These are phyloP conservation scores for Tetragonula clypearis DNA, from an alignment of 1,140 invertebrate genomes.

Conservation along the genomic window DNA sequence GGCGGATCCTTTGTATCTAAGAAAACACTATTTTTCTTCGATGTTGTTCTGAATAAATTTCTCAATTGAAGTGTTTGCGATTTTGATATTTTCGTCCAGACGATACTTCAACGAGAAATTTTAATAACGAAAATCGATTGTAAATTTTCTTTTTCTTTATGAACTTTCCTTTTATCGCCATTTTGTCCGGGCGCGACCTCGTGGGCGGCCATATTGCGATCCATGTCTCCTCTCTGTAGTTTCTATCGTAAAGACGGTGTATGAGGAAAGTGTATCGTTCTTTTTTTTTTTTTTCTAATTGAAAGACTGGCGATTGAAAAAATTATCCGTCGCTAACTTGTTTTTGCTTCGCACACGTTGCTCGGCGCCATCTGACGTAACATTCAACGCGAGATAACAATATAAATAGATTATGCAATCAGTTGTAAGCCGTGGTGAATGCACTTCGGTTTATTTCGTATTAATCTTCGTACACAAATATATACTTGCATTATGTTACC, in stretches of 20 bases:
- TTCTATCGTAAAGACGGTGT: constrained; percentile 65
- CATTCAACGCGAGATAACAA: constrained; percentile 66
- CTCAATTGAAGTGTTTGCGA: constrained; percentile 45
- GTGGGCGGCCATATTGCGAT: constrained; percentile 76
- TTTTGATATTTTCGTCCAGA: constrained; percentile 48
- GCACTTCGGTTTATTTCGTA: constrained; percentile 31
- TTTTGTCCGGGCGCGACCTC: constrained; percentile 76
- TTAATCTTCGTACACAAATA: constrained; percentile 24
- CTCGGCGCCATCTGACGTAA: constrained; percentile 61
- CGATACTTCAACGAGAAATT: constrained; percentile 48
- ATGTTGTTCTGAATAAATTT: constrained; percentile 9
- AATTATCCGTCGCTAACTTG: constrained; percentile 67
- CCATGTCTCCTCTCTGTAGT: constrained; percentile 64
- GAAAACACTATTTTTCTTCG: constrained; percentile 25
- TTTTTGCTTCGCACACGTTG: constrained; percentile 58
- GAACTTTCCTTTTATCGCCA: constrained; percentile 73
- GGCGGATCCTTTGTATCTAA: constrained; percentile 51
- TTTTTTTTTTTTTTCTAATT: constrained; percentile 31
- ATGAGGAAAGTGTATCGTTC: constrained; percentile 40
- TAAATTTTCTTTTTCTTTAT: constrained; percentile 53
- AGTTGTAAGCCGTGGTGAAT: constrained; percentile 58
- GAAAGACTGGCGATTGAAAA: constrained; percentile 22
- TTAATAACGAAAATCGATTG: neutral
- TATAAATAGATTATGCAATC: constrained; percentile 79
- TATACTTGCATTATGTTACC: constrained; percentile 6